Conservation (phyloP, 2,888 invertebrate genomes). For the Ditylenchus weischeri region DNA sequence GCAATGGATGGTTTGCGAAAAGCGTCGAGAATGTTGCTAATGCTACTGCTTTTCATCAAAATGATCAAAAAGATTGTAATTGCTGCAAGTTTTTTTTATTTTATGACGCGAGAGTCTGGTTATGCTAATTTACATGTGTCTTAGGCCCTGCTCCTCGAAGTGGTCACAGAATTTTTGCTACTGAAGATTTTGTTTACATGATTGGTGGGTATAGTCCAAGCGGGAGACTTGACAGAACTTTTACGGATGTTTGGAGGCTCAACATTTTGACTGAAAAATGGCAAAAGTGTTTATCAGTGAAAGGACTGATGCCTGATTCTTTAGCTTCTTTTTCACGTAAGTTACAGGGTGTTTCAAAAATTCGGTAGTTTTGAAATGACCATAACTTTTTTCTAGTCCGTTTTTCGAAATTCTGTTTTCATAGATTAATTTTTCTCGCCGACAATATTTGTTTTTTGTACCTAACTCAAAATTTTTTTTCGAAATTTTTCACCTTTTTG, state of each 20-base stretch:
- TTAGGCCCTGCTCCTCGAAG: slow-evolving; percentile 37
- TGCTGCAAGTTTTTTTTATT: too few relatives aligned
- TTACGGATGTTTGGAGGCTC: slow-evolving; percentile 41
- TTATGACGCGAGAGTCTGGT: too few relatives aligned
- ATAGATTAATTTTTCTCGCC: too few relatives aligned
- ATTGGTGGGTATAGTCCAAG: slow-evolving; percentile 44
- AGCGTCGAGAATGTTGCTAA: too few relatives aligned
- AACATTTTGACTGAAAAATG: slow-evolving; percentile 40
- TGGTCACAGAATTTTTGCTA: slow-evolving; percentile 48
- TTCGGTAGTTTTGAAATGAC: slow-evolving; percentile 14
- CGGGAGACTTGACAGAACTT: slow-evolving; percentile 14
- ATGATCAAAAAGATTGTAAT: too few relatives aligned
- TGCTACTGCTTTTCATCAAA: too few relatives aligned
- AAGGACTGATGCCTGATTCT: slow-evolving; percentile 31
- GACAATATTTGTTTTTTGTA: too few relatives aligned
- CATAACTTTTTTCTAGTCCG: too few relatives aligned
- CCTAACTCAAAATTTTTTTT: too few relatives aligned
- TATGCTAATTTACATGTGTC: background rate
- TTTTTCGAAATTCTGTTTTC: too few relatives aligned
- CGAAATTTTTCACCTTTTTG: too few relatives aligned
- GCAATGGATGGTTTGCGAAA: too few relatives aligned
- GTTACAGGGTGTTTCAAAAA: background rate
- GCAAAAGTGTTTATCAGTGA: slow-evolving; percentile 29
- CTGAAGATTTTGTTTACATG: slow-evolving; percentile 47
- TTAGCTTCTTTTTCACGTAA: slow-evolving; percentile 48